Percentiles rank a stretch among this genome's conserved stretches.
Conservation (phyloP, 2,888 invertebrate genomes). For the Xestobium rufovillosum region DNA sequence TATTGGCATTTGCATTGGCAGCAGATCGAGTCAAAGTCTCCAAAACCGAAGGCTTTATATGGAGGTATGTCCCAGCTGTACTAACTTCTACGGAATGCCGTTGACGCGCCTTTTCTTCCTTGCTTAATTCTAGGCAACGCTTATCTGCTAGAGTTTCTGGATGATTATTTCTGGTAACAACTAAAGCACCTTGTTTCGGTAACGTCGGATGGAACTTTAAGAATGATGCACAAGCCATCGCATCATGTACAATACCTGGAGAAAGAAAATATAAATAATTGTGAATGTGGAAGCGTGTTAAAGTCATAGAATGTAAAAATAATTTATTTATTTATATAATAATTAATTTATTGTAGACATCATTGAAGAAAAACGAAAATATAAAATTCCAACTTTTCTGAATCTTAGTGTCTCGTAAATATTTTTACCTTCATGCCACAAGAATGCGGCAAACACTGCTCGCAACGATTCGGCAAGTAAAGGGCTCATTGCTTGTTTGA, state of each 20-base stretch:
- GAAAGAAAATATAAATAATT: constrained; percentile 11
- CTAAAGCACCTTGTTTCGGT: constrained; percentile 70
- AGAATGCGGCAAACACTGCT: constrained; percentile 91
- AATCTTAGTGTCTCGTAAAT: too few species aligned
- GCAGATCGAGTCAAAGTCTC: constrained; percentile 72
- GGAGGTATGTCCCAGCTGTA: constrained; percentile 59
- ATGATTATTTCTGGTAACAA: constrained; percentile 56
- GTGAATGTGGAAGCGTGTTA: too few species aligned
- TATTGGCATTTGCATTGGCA: constrained; percentile 69
- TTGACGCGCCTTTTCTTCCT: constrained; percentile 61
- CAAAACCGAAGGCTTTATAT: constrained; percentile 70
- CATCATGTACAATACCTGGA: constrained; percentile 86
- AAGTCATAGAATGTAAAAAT: too few species aligned
- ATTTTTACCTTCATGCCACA: constrained; percentile 83
- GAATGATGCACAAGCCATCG: constrained; percentile 96
- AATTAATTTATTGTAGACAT: too few species aligned
- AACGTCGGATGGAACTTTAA: constrained; percentile 86
- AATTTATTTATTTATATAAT: too few species aligned
- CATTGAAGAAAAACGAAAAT: too few species aligned
- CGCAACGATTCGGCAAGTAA: constrained; percentile 86
- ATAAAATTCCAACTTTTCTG: too few species aligned
- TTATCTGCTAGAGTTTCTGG: constrained; percentile 39
- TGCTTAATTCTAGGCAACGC: constrained; percentile 45
- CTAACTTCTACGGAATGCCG: constrained; percentile 83
- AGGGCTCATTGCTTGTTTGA: constrained; percentile 82